A percentile compares a stretch with the other conserved stretches of the same genome.
These are phyloP conservation scores for Menidia beryllina DNA, from an alignment of 2,113 vertebrate species.

Conservation along the genomic window DNA sequence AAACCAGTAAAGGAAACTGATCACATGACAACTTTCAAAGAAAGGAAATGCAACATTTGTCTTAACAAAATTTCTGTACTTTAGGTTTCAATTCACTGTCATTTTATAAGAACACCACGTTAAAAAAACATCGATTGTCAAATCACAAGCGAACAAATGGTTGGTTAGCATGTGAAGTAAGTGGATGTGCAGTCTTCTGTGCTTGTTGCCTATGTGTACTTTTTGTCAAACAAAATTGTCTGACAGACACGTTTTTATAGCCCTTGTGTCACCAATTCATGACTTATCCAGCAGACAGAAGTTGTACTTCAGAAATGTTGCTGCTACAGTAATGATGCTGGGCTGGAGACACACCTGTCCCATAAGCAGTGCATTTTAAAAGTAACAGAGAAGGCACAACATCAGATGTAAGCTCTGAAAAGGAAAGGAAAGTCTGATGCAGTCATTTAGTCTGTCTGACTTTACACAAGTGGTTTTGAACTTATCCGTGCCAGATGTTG, in stretches of 20 bases:
- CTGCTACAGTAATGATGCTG: too few relatives aligned
- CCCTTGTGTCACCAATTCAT: too few relatives aligned
- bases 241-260: neutral
- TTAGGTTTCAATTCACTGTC: constrained; percentile 13
- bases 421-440: neutral
- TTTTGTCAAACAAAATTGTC: neutral
- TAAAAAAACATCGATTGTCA: neutral
- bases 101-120: neutral
- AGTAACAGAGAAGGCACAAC: too few relatives aligned
- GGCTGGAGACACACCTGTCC: neutral
- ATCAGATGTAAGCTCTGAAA: neutral
- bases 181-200: neutral
- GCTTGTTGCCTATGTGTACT: neutral
- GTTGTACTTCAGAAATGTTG: too few relatives aligned
- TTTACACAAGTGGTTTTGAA: neutral
- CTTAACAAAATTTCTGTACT: neutral
- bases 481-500: too few relatives aligned
- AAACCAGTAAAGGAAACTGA: neutral
- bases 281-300: too few relatives aligned
- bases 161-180: constrained; percentile 11
- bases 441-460: neutral
- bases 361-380: too few relatives aligned
- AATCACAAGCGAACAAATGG: neutral
- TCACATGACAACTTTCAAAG: neutral
- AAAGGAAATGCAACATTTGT: constrained; percentile 1